A percentile compares a stretch with the other conserved stretches of the same genome.
Evolutionary conservation across 2,113 vertebrate species (phyloP).

Genomic region (Pelmatolapia mariae): DNA sequence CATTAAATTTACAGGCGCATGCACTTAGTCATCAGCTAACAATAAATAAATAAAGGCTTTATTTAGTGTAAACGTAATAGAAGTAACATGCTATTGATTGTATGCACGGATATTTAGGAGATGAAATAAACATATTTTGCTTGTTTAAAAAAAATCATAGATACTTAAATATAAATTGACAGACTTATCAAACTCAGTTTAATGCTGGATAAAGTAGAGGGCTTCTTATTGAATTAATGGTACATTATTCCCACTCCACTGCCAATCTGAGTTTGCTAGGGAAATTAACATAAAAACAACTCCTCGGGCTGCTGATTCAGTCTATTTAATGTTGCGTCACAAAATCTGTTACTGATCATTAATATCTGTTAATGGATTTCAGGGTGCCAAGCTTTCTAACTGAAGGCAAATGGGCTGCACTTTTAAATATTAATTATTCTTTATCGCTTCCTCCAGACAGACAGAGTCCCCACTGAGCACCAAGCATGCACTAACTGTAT

Average conservation of each 20-base stretch:
- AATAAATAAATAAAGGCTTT: not conserved
- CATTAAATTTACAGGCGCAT: not conserved
- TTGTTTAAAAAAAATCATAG: not conserved
- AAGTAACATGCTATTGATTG: not conserved
- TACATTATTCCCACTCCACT: not conserved
- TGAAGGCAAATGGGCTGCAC: not conserved
- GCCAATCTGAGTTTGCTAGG: not conserved
- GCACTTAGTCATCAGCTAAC: not conserved
- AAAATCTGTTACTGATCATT: conserved; percentile 1
- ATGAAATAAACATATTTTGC: not conserved
- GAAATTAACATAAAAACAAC: not conserved
- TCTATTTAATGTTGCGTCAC: not conserved
- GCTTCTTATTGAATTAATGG: not conserved
- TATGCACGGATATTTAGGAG: not conserved
- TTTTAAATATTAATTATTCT: not conserved
- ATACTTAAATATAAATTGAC: not conserved
- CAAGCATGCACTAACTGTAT: not conserved
- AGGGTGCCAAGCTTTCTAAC: not conserved
- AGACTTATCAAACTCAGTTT: not conserved
- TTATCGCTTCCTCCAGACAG: not conserved
- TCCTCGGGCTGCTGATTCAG: not conserved
- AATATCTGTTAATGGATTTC: conserved; percentile 11
- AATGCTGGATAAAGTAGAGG: not conserved
- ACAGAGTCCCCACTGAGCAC: not conserved
- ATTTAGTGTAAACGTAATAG: not conserved